phyloP scores from a whole-genome alignment of 2,888 invertebrate species.

The Furcula furcula region DNA sequence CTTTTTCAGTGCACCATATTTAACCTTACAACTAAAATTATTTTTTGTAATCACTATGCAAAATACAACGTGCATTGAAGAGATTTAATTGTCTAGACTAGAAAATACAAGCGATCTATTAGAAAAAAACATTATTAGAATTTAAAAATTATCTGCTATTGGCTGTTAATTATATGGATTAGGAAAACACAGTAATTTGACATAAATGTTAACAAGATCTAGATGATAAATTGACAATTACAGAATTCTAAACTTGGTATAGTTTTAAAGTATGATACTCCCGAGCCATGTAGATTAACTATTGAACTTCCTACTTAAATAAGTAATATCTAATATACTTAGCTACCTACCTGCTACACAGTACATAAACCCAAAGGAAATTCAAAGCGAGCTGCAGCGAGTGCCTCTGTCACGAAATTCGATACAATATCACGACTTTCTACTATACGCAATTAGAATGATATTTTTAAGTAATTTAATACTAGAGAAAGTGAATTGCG shows the following conservation, averaged over 20 bases:
- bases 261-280: no score
- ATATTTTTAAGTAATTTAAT: slow-evolving; percentile 10
- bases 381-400: slow-evolving; percentile 10
- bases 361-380: slow-evolving; percentile 15
- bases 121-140: neutral
- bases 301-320: no score
- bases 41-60: neutral
- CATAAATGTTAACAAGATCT: no score
- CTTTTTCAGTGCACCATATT: slow-evolving; percentile 17
- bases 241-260: no score
- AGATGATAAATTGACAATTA: no score
- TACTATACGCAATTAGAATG: slow-evolving; percentile 13
- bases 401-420: slow-evolving; percentile 12
- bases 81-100: neutral
- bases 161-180: no score
- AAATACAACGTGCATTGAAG: neutral
- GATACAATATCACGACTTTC: slow-evolving; percentile 21
- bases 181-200: no score
- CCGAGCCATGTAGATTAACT: no score
- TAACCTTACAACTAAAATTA: neutral
- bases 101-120: neutral
- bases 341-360: slow-evolving; percentile 21
- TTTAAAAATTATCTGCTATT: slow-evolving; percentile 24
- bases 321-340: no score
- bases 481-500: slow-evolving; percentile 9